Evolutionary conservation across 2,888 invertebrate genomes (phyloP).

Genomic region (Keiferia lycopersicella): DNA sequence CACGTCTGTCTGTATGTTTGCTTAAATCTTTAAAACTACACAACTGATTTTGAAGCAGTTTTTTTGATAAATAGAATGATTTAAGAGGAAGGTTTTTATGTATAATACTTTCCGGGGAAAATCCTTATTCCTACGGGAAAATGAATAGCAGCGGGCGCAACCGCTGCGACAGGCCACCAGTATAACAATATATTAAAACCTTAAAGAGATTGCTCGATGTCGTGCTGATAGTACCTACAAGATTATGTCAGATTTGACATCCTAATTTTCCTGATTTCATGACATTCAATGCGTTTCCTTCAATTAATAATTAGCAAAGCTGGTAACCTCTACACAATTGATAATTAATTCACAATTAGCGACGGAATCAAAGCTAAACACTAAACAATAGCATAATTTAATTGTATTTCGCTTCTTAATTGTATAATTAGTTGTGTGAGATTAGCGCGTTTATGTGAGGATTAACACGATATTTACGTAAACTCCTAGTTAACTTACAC

Average conservation of each 20-base stretch:
- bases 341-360: constrained; percentile 16
- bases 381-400: constrained; percentile 20
- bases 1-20: no score
- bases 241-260: not conserved
- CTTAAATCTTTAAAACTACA: no score
- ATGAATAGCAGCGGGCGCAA: no score
- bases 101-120: no score
- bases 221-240: no score
- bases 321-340: constrained; percentile 21
- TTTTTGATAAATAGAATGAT: no score
- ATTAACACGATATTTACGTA: constrained; percentile 3
- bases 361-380: constrained; percentile 9
- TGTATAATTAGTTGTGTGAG: constrained; percentile 16
- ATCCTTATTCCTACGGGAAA: no score
- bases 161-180: no score
- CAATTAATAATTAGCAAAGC: constrained; percentile 10
- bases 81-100: no score
- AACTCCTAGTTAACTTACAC: not conserved
- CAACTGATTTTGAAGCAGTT: no score
- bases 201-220: no score
- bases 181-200: no score
- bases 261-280: not conserved
- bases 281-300: not conserved
- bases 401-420: constrained; percentile 19
- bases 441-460: not conserved